Base-by-base conservation (phyloP, 2,797 vertebrate genomes). In the Gallirallus australis region DNA sequence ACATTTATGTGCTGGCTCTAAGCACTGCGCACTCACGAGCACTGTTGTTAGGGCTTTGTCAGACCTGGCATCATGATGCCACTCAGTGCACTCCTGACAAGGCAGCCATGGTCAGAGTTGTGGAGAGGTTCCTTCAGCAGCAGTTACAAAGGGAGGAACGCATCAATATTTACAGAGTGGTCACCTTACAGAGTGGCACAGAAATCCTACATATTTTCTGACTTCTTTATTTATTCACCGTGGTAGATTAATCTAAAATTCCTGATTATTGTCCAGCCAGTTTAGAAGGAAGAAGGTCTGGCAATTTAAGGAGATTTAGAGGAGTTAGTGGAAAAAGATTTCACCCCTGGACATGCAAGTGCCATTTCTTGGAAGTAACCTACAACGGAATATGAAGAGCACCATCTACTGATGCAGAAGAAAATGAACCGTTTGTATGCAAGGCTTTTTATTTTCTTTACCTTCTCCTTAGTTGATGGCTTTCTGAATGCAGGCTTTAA, bases 371-470 rank as follows among this genome's bases (percentile, higher is more conserved):
- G n/a, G 60, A 65, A 60, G 45, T 18, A 87, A 53, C 15, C 50
- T 50, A 20, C 3, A 1, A 65, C 8, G 61, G 70, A 82, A 81
- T 78, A 81, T 15, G 37, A 91, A 96, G 78, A 96, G 94, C 95
- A 86, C 95, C 95, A 96, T 65, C 94, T 96, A 88, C 37, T 42
- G 94, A 86, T 72, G 57, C 35, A 70, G 59, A 84, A 90, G 73
- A 63, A 86, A 89, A 93, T 11, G 3, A 89, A 54, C 19, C 3
- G 35, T 72, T 61, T 89, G 15, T 59, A 45, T 17, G 52, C 24
- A 48, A 81, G 71, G 27, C 2, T 24, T 47, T 33, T 59, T 71
- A 47, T 16, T 52, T 47, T 12, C 2, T 33, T 86, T 61, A 65
- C 31, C 15, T 73, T 64, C 28, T 40, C 21, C n/a, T 52, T 35